Conservation (phyloP, 2,888 invertebrate genomes). For the Lymantria monacha region DNA sequence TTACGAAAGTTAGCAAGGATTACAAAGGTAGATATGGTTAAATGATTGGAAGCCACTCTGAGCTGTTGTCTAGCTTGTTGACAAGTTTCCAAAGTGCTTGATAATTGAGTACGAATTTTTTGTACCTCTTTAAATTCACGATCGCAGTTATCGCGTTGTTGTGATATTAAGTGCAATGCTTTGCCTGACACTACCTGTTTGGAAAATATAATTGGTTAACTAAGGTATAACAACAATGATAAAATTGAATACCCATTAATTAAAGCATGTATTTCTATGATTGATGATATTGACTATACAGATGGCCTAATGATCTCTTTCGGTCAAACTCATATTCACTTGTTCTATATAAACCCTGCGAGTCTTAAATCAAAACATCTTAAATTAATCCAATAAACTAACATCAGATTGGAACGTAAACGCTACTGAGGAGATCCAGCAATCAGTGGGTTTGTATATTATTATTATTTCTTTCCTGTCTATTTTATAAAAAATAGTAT, state of each 20-base stretch:
- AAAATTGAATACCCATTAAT: too few species aligned
- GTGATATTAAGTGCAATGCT: slow-evolving; percentile 94
- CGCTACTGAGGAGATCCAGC: too few species aligned
- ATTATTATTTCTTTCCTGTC: too few species aligned
- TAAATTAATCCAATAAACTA: too few species aligned
- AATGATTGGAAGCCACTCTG: slow-evolving; percentile 88
- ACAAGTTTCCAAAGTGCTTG: slow-evolving; percentile 87
- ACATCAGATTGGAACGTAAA: too few species aligned
- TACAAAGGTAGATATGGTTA: slow-evolving; percentile 92
- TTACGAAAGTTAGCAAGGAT: slow-evolving; percentile 96
- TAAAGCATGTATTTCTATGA: background rate
- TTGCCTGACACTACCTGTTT: slow-evolving; percentile 94
- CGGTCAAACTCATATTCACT: background rate
- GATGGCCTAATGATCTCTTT: background rate
- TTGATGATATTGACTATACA: too few species aligned
- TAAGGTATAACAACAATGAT: background rate
- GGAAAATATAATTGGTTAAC: slow-evolving; percentile 1
- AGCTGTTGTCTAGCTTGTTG: slow-evolving; percentile 87
- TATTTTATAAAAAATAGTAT: too few species aligned
- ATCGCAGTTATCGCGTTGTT: slow-evolving; percentile 94
- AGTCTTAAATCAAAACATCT: too few species aligned
- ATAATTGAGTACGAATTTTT: slow-evolving; percentile 86
- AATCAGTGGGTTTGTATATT: too few species aligned
- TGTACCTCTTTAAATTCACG: slow-evolving; percentile 91
- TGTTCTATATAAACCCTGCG: too few species aligned